Evolutionary conservation across 2,888 invertebrate species (phyloP).

Genomic region (Xanthia icteritia): DNA sequence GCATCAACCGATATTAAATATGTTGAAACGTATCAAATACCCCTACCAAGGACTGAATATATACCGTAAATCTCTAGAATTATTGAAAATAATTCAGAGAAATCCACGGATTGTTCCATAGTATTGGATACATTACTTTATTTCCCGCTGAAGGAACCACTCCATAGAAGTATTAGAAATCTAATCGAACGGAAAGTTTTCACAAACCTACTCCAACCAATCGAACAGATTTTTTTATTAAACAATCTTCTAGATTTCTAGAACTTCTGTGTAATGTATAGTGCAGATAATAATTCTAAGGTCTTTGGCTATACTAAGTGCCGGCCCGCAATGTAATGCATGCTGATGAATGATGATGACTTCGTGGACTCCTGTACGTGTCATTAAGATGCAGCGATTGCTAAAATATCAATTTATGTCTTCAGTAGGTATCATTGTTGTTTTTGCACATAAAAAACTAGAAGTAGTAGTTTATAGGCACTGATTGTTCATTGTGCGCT

Average conservation of each 20-base stretch:
- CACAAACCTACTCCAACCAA: slow-evolving; percentile 3
- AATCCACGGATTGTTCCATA: background rate
- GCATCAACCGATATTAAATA: background rate
- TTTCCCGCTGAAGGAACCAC: background rate
- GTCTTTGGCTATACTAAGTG: background rate
- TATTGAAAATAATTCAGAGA: slow-evolving; percentile 1
- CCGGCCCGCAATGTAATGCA: background rate
- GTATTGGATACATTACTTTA: too few species aligned
- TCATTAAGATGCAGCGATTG: background rate
- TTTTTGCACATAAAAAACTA: slow-evolving; percentile 13
- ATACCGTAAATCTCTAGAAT: background rate
- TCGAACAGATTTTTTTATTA: slow-evolving; percentile 22
- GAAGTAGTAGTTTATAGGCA: slow-evolving; percentile 47
- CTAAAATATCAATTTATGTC: slow-evolving; percentile 14
- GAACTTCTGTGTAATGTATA: background rate
- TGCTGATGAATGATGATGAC: background rate
- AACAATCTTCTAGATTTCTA: slow-evolving; percentile 9
- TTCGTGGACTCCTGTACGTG: background rate
- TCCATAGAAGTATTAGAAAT: background rate
- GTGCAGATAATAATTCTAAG: background rate
- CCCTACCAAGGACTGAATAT: background rate
- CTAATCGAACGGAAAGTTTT: slow-evolving; percentile 29
- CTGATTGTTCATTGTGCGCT: slow-evolving; percentile 52
- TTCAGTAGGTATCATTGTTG: slow-evolving; percentile 19
- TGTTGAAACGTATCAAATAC: slow-evolving; percentile 7